Percentiles rank a stretch among this genome's conserved stretches.
Evolutionary conservation across 2,113 vertebrate species (phyloP).

Genomic region (Puffinus mauretanicus): DNA sequence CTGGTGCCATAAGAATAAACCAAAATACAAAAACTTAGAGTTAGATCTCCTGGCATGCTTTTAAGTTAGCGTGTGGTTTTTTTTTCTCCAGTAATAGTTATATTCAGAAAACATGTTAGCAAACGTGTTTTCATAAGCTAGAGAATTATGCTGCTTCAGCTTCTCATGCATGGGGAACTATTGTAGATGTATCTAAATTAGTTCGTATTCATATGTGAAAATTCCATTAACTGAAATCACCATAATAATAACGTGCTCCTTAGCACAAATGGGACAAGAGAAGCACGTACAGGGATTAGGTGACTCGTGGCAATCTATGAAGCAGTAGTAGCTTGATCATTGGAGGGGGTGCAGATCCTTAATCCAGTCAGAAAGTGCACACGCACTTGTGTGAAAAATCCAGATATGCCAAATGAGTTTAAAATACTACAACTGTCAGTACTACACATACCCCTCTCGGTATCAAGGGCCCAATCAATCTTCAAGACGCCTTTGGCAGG

Average conservation of each 20-base stretch:
- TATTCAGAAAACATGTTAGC: neutral
- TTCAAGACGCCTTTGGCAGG: neutral
- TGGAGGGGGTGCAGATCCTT: neutral
- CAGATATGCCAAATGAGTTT: neutral
- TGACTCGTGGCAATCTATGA: neutral
- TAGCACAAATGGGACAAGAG: neutral
- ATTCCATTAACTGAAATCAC: neutral
- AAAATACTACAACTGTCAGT: neutral
- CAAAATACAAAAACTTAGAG: neutral
- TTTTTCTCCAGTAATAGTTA: neutral
- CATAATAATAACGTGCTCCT: neutral
- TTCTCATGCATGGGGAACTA: neutral
- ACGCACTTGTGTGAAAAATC: neutral
- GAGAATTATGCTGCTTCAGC: neutral
- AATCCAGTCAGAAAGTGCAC: neutral
- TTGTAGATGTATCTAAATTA: neutral
- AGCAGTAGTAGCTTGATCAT: neutral
- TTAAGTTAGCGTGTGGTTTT: neutral
- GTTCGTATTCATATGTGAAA: neutral
- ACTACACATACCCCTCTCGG: neutral
- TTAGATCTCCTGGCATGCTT: neutral
- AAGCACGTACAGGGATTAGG: accelerated
- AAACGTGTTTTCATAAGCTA: neutral
- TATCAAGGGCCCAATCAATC: neutral
- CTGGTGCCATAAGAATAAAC: neutral